Evolutionary conservation across 2,888 invertebrate genomes (phyloP), one percentile per base, ranked within the genome.

Genomic region (Alsophila aescularia): DNA sequence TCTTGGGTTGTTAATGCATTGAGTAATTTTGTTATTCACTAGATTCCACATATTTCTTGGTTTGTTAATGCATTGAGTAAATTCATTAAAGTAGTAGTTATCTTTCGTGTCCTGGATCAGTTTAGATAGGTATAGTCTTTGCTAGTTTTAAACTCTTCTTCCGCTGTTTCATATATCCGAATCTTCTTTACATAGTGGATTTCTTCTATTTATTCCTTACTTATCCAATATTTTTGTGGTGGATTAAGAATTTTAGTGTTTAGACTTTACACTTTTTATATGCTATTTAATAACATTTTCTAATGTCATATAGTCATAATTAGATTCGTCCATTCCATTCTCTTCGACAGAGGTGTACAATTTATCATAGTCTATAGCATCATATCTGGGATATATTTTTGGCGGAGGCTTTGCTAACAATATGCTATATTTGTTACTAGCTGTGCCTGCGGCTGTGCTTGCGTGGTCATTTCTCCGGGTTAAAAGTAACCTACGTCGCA

Each of bases 91-190:
- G 36, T 62, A 60, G 31, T 63, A 63, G 3, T 37, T 34, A 8
- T 47, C 34, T 31, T 64, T 69, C 0, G 50, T 40, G 12, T 13
- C 39, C 10, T 51, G 39, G 0, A 59, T 64, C 1, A 42, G 9
- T 8, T 29, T 47, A 2, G 34, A 10, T 15, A 59, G 58, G 42
- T 39, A 21, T n/a, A n/a, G 0, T 56, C 37, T 52, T 51, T 52
- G 42, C 59, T 36, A 8, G 39, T 37, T 0, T 29, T 8, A 37
- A 58, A 62, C 3, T 54, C 34, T n/a, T n/a, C 32, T 32, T 32
- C 6, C 2, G 12, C 1, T 12, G n/a, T 4, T 4, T 32, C 32
- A n/a, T 32, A 2, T 12, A 2, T 32, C 2, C 12, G 32, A 12
- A 4, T 12, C 6, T 2, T n/a, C 32, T n/a, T 32, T 4, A 32